These are phyloP conservation scores for Ornithoptera alexandrae DNA, from an alignment of 2,888 invertebrate genomes.

Conservation along the genomic window DNA sequence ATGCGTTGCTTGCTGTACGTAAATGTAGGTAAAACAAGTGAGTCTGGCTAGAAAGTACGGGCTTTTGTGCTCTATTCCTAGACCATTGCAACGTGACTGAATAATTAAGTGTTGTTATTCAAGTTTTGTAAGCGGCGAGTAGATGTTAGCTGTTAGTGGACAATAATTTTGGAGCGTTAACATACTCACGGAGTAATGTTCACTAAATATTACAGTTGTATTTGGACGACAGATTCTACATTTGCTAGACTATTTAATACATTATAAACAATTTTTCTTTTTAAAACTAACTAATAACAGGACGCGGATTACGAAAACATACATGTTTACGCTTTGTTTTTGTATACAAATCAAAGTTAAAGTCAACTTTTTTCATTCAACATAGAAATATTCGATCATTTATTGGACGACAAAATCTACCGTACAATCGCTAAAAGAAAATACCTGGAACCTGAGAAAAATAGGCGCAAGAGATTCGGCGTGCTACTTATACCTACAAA, in stretches of 20 bases:
- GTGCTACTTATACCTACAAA: too few species aligned
- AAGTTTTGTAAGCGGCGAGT: constrained; percentile 3
- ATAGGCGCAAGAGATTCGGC: too few species aligned
- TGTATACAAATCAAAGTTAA: too few species aligned
- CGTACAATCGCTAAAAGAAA: too few species aligned
- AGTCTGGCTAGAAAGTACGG: constrained; percentile 24
- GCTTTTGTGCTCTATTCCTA: constrained; percentile 31
- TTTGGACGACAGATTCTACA: background rate
- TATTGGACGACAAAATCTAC: too few species aligned
- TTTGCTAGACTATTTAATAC: background rate
- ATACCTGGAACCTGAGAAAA: too few species aligned
- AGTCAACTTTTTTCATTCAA: too few species aligned
- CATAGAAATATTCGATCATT: too few species aligned
- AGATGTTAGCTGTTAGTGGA: constrained; percentile 6
- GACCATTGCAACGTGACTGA: constrained; percentile 21
- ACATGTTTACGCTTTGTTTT: too few species aligned
- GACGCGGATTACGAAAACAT: too few species aligned
- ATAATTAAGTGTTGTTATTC: constrained; percentile 23
- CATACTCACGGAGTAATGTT: background rate
- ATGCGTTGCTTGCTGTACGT: constrained; percentile 6
- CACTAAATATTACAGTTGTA: background rate
- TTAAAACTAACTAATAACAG: too few species aligned
- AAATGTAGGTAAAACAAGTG: constrained; percentile 9
- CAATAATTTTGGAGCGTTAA: background rate
- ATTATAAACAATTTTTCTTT: too few species aligned